Evolutionary conservation across 30 jellyfish, hydroid and myxozoan genomes (phyloP).

Genomic region (Aurelia sp.): DNA sequence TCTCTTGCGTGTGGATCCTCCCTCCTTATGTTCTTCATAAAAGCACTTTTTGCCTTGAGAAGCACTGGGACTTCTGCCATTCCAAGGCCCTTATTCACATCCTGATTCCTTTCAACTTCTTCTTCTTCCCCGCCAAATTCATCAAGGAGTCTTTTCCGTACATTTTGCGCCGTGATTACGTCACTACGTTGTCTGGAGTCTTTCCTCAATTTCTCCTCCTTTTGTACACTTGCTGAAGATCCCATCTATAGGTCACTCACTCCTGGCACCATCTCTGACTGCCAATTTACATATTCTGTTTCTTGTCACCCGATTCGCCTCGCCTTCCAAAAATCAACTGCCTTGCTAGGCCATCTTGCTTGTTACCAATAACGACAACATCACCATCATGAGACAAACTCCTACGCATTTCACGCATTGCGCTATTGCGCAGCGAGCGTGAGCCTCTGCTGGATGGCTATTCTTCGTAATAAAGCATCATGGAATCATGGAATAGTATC

Average conservation of each 20-base stretch:
- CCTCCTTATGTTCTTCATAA: conserved; percentile 52
- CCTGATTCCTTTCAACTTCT: not conserved
- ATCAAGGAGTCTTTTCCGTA: conserved; percentile 43
- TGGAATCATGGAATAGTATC: too few species aligned
- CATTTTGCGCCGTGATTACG: conserved; percentile 41
- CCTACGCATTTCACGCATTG: not conserved
- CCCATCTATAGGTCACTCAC: conserved; percentile 36
- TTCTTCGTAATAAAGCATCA: too few species aligned
- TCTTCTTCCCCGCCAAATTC: conserved; percentile 56
- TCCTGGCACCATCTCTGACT: too few species aligned
- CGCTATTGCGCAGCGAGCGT: too few species aligned
- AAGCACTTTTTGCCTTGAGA: conserved; percentile 72
- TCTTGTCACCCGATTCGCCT: not conserved
- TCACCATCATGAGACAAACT: not conserved
- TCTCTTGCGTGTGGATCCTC: not conserved
- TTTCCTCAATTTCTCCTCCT: conserved; percentile 28
- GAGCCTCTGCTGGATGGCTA: too few species aligned
- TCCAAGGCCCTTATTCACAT: conserved; percentile 27
- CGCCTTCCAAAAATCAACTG: not conserved
- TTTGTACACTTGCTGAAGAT: conserved; percentile 64
- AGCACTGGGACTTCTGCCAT: conserved; percentile 68
- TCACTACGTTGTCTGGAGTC: not conserved
- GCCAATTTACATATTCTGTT: not conserved
- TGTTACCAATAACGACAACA: conserved; percentile 1
- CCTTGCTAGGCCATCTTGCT: not conserved